These are phyloP conservation scores for Ptilodon capucinus DNA, from an alignment of 2,888 invertebrate genomes.

Conservation along the genomic window DNA sequence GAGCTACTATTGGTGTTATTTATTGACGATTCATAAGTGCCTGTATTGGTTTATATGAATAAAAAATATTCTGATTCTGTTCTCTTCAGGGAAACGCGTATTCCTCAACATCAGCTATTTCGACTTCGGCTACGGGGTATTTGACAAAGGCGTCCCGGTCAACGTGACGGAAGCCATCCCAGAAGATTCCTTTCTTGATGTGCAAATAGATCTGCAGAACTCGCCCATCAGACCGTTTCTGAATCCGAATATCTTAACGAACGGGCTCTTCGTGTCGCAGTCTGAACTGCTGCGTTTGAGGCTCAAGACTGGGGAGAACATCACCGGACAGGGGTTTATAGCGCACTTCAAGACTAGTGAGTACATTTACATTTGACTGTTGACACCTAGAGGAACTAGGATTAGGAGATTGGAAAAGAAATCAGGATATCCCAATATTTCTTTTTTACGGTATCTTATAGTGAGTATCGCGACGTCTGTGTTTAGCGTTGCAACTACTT, in stretches of 20 bases:
- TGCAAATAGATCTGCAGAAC: conserved; percentile 82
- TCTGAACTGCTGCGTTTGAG: conserved; percentile 84
- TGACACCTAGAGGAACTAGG: too few relatives aligned
- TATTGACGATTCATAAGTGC: too few relatives aligned
- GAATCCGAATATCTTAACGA: conserved; percentile 80
- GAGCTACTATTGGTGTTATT: too few relatives aligned
- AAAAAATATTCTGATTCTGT: background rate
- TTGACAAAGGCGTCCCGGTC: conserved; percentile 62
- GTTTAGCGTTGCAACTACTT: too few relatives aligned
- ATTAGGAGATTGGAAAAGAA: too few relatives aligned
- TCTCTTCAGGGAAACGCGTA: conserved; percentile 81
- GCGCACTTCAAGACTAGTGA: conserved; percentile 86
- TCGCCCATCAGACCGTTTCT: conserved; percentile 82
- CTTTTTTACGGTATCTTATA: too few relatives aligned
- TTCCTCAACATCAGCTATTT: conserved; percentile 87
- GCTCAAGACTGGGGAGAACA: conserved; percentile 84
- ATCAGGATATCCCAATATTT: too few relatives aligned
- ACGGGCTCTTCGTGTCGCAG: conserved; percentile 86
- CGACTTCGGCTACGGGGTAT: conserved; percentile 77
- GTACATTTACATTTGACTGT: too few relatives aligned
- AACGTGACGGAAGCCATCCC: conserved; percentile 54
- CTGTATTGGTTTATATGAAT: too few relatives aligned
- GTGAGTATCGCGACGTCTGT: too few relatives aligned
- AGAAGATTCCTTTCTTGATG: conserved; percentile 73
- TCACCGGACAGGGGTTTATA: conserved; percentile 85